phyloP scores from a whole-genome alignment of 2,888 invertebrate genomes.

The Subacronicta megacephala region DNA sequence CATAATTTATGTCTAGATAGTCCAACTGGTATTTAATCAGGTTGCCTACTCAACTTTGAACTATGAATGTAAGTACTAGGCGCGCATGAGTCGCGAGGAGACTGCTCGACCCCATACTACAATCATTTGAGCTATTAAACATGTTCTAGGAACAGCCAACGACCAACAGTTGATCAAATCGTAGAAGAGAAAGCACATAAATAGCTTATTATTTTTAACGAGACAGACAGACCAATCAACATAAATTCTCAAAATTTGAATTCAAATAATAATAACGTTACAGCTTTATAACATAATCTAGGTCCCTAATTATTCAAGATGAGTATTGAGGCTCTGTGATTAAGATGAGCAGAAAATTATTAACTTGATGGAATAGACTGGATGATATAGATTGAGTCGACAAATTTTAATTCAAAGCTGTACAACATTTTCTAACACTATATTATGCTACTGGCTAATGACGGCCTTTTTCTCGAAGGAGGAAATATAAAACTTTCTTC shows the following conservation, averaged over 20 bases:
- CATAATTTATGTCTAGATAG: slow-evolving; percentile 45
- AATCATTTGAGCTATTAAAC: slow-evolving; percentile 15
- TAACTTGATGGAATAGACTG: background rate
- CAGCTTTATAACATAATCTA: too few species aligned
- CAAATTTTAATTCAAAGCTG: too few species aligned
- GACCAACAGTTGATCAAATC: slow-evolving; percentile 10
- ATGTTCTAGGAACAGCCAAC: slow-evolving; percentile 22
- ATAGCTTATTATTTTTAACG: background rate
- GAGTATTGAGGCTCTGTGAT: background rate
- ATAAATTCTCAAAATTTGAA: too few species aligned
- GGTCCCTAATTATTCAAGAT: too few species aligned
- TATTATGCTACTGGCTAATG: too few species aligned
- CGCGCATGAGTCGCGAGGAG: slow-evolving; percentile 21
- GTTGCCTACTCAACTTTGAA: slow-evolving; percentile 61
- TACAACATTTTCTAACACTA: too few species aligned
- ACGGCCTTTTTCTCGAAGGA: too few species aligned
- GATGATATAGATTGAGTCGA: too few species aligned
- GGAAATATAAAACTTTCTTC: too few species aligned
- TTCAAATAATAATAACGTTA: too few species aligned
- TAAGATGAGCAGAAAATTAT: background rate
- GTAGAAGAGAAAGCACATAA: slow-evolving; percentile 24
- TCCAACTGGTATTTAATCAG: slow-evolving; percentile 46
- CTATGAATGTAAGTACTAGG: slow-evolving; percentile 43
- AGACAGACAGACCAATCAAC: too few species aligned
- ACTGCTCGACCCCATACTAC: slow-evolving; percentile 22